Evolutionary conservation across 1,140 invertebrate species (phyloP).

Genomic region (Thrips palmi): DNA sequence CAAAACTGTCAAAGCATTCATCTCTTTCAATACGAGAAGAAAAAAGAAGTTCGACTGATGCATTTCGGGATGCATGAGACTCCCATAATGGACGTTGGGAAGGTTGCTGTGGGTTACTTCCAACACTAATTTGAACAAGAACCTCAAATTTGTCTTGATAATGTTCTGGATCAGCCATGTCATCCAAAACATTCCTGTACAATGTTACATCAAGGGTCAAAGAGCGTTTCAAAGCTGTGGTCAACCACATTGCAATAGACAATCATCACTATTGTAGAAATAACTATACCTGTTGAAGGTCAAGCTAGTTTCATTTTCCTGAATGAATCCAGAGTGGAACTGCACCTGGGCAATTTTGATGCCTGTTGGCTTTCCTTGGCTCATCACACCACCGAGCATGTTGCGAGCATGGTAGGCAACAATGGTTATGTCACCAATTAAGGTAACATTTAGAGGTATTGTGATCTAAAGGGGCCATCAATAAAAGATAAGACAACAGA

Average conservation of each 20-base stretch:
- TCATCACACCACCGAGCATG: constrained; percentile 56
- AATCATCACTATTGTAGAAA: constrained; percentile 11
- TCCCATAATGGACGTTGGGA: constrained; percentile 64
- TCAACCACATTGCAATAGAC: constrained; percentile 3
- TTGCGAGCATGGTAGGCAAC: constrained; percentile 71
- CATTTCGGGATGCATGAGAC: constrained; percentile 29
- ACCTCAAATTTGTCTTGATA: constrained; percentile 53
- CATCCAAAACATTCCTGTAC: constrained; percentile 55
- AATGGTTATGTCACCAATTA: constrained; percentile 69
- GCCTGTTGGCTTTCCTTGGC: constrained; percentile 54
- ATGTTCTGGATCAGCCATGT: constrained; percentile 58
- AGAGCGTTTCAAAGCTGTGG: neutral
- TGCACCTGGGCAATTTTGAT: constrained; percentile 77
- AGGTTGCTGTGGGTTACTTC: constrained; percentile 32
- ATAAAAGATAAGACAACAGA: constrained; percentile 13
- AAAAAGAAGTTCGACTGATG: constrained; percentile 48
- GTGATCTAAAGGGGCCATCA: constrained; percentile 14
- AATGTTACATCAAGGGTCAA: constrained; percentile 9
- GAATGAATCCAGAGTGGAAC: constrained; percentile 75
- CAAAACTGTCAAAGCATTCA: constrained; percentile 62
- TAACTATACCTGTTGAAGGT: constrained; percentile 45
- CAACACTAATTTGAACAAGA: constrained; percentile 50
- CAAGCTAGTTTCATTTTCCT: constrained; percentile 47
- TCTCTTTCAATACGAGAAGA: constrained; percentile 64
- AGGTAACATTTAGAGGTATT: constrained; percentile 36